These are phyloP conservation scores for Elysia crispata DNA, from an alignment of 2,888 invertebrate species.

Conservation along the genomic window DNA sequence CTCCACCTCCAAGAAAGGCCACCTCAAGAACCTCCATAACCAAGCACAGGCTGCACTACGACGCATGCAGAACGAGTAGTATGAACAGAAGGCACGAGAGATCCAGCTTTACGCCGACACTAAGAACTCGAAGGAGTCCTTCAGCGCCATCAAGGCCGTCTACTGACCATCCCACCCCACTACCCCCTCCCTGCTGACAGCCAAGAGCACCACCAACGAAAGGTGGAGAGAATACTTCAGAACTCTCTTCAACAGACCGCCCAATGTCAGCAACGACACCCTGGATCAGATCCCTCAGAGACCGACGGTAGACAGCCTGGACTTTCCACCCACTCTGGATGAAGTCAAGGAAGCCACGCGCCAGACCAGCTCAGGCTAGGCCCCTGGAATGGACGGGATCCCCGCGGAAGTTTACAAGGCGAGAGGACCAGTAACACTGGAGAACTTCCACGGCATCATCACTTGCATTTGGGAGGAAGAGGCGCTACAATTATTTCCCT, in stretches of 20 bases:
- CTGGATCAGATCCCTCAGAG: constrained; percentile 31
- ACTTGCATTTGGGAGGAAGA: constrained; percentile 11
- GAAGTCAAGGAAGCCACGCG: constrained; percentile 36
- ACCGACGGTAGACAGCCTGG: not conserved
- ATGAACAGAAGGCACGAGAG: constrained; percentile 39
- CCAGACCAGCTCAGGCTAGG: constrained; percentile 15
- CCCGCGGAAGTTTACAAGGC: constrained; percentile 41
- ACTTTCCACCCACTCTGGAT: constrained; percentile 1
- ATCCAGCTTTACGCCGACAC: constrained; percentile 39
- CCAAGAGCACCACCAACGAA: constrained; percentile 20
- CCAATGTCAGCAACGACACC: constrained; percentile 10
- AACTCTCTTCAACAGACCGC: constrained; percentile 42
- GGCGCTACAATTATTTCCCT: constrained; percentile 24
- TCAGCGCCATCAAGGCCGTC: no score
- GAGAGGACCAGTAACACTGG: constrained; percentile 13
- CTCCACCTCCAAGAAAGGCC: constrained; percentile 24
- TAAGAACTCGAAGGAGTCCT: not conserved
- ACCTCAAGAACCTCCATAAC: constrained; percentile 13
- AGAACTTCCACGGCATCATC: constrained; percentile 20
- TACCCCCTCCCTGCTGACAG: constrained; percentile 1
- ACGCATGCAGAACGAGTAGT: constrained; percentile 41
- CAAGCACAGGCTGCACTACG: constrained; percentile 22
- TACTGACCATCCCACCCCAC: no score
- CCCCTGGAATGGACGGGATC: constrained; percentile 48
- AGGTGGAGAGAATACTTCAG: constrained; percentile 41